A percentile compares a stretch with the other conserved stretches of the same genome.
Conservation (phyloP, 2,888 invertebrate species). For the Drosophila lacicola region DNA sequence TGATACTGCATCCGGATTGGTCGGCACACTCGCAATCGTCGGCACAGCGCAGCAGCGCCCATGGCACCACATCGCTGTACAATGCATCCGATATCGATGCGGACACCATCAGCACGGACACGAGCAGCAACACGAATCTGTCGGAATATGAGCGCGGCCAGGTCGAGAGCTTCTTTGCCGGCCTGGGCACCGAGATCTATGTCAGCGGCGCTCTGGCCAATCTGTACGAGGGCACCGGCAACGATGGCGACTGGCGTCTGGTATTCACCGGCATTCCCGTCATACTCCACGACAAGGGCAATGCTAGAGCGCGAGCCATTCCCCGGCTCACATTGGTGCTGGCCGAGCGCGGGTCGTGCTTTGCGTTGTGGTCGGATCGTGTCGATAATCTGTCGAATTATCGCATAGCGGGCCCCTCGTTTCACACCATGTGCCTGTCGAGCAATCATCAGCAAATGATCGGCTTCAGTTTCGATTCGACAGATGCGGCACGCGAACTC, state of each 20-base stretch:
- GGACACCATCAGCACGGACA: slow-evolving; percentile 84
- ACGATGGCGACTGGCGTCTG: slow-evolving; percentile 89
- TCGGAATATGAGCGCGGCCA: slow-evolving; percentile 89
- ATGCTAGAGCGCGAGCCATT: slow-evolving; percentile 89
- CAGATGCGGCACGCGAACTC: slow-evolving; percentile 90
- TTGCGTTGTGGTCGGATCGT: slow-evolving; percentile 92
- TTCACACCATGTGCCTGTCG: slow-evolving; percentile 93
- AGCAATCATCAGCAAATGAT: slow-evolving; percentile 91
- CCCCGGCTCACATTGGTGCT: slow-evolving; percentile 90
- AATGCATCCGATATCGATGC: slow-evolving; percentile 83
- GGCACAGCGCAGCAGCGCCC: slow-evolving; percentile 69
- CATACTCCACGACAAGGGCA: slow-evolving; percentile 91
- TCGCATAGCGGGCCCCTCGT: slow-evolving; percentile 89
- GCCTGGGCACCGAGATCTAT: slow-evolving; percentile 91
- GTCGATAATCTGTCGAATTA: slow-evolving; percentile 92
- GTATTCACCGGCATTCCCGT: slow-evolving; percentile 92
- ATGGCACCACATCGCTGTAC: slow-evolving; percentile 82
- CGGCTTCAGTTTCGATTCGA: slow-evolving; percentile 92
- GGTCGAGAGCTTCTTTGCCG: slow-evolving; percentile 90
- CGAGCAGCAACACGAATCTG: slow-evolving; percentile 85
- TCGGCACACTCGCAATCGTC: slow-evolving; percentile 65
- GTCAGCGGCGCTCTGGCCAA: slow-evolving; percentile 92
- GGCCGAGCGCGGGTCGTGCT: slow-evolving; percentile 92
- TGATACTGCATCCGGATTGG: slow-evolving; percentile 68
- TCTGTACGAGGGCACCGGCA: slow-evolving; percentile 88